Conservation (phyloP, 2,888 invertebrate genomes). For the Eupelmus urozonus region DNA sequence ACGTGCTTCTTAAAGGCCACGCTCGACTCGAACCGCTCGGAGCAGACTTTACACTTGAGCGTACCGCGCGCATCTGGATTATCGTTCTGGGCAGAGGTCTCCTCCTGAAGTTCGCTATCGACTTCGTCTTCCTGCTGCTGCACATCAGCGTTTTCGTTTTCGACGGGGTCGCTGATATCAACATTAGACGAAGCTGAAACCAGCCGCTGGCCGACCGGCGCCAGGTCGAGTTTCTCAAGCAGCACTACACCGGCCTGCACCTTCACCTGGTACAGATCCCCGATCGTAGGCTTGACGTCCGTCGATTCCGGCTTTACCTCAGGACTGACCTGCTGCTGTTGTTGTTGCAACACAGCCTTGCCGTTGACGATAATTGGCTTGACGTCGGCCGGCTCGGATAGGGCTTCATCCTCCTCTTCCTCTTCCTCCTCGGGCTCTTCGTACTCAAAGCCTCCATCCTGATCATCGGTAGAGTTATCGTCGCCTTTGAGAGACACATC, state of each 20-base stretch:
- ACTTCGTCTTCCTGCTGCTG: conserved; percentile 28
- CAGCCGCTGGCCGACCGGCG: no score
- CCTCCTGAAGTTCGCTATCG: conserved; percentile 17
- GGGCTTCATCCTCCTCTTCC: conserved; percentile 57
- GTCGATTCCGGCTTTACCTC: conserved; percentile 10
- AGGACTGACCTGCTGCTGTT: not conserved
- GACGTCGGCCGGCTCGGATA: conserved; percentile 57
- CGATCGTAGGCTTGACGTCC: conserved; percentile 29
- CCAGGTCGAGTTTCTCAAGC: conserved; percentile 65
- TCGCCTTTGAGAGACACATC: conserved; percentile 3
- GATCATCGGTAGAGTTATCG: conserved; percentile 54
- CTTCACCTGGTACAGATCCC: conserved; percentile 71
- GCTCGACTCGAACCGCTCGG: conserved; percentile 70
- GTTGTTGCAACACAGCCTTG: not conserved
- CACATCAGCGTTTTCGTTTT: not conserved
- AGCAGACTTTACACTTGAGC: conserved; percentile 72
- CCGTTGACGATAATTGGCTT: conserved; percentile 66
- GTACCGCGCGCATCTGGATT: not conserved
- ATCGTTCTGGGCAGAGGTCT: conserved; percentile 4
- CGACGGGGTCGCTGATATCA: not conserved
- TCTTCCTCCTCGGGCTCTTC: conserved; percentile 57
- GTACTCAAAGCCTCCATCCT: no score
- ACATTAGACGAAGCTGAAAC: no score
- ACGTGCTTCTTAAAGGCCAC: conserved; percentile 73
- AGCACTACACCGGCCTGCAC: conserved; percentile 69